Evolutionary conservation across 2,113 vertebrate genomes (phyloP).

Genomic region (Periophthalmodon schlosseri): DNA sequence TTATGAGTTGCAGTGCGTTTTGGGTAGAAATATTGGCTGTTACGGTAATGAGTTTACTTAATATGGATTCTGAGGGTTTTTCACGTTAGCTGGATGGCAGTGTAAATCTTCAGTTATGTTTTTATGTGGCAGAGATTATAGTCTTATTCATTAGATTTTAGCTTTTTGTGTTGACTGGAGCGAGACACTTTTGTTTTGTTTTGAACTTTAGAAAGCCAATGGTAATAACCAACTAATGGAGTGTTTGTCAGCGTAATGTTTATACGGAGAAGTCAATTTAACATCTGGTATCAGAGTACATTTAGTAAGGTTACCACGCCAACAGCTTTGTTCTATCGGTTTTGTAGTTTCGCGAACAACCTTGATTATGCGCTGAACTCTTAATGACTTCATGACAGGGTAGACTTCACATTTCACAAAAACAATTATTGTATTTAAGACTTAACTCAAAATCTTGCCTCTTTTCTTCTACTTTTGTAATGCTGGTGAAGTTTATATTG

Average conservation of each 20-base stretch:
- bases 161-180: background rate
- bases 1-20: background rate
- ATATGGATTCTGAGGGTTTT: background rate
- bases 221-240: no score
- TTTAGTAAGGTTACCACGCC: background rate
- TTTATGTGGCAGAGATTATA: background rate
- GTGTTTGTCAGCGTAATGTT: no score
- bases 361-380: no score
- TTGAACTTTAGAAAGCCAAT: no score
- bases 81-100: background rate
- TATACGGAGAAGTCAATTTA: background rate
- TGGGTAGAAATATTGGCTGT: background rate
- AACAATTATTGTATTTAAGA: no score
- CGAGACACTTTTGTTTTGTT: no score
- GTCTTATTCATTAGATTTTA: background rate
- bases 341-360: background rate
- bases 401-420: no score
- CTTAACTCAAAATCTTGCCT: no score
- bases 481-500: no score
- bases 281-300: background rate
- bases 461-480: no score
- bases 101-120: constrained; percentile 1
- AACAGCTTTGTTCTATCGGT: background rate
- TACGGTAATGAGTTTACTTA: background rate
- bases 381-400: no score